phyloP scores from a whole-genome alignment of 2,888 invertebrate genomes.

The Hypsopygia costalis region DNA sequence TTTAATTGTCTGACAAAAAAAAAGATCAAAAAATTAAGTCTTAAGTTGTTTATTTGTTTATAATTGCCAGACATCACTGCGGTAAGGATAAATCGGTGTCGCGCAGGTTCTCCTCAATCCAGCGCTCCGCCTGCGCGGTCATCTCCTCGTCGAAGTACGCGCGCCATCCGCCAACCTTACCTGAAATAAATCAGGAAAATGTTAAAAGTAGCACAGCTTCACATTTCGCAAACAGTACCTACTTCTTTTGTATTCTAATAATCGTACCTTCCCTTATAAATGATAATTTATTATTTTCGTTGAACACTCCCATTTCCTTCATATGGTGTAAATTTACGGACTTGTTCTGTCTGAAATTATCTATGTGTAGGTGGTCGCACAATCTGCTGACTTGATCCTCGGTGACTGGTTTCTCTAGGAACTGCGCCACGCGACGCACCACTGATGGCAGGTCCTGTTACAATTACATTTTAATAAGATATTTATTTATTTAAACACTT shows the following conservation, averaged over 20 bases:
- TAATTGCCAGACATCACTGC: not conserved
- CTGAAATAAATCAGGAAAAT: constrained; percentile 28
- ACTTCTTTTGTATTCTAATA: not conserved
- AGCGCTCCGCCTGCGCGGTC: constrained; percentile 77
- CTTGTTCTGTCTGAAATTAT: constrained; percentile 86
- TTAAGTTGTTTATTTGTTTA: too few species aligned
- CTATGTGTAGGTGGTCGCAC: constrained; percentile 83
- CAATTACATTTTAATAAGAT: too few species aligned
- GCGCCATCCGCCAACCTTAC: constrained; percentile 80
- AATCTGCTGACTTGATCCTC: constrained; percentile 76
- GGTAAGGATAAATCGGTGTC: constrained; percentile 4
- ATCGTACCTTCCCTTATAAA: constrained; percentile 25
- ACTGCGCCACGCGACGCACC: constrained; percentile 73
- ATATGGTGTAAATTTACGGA: constrained; percentile 39
- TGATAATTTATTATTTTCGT: constrained; percentile 11
- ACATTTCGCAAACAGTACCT: too few species aligned
- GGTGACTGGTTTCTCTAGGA: constrained; percentile 72
- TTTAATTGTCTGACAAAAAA: too few species aligned
- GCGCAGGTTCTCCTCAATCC: constrained; percentile 7
- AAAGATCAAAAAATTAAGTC: too few species aligned
- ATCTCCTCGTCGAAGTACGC: constrained; percentile 82
- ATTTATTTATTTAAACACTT: too few species aligned
- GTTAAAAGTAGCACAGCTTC: too few species aligned
- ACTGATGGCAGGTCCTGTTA: constrained; percentile 26
- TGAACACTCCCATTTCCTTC: constrained; percentile 10